phyloP scores from a whole-genome alignment of 2,797 vertebrate species.

The Diglossa cyanea region DNA sequence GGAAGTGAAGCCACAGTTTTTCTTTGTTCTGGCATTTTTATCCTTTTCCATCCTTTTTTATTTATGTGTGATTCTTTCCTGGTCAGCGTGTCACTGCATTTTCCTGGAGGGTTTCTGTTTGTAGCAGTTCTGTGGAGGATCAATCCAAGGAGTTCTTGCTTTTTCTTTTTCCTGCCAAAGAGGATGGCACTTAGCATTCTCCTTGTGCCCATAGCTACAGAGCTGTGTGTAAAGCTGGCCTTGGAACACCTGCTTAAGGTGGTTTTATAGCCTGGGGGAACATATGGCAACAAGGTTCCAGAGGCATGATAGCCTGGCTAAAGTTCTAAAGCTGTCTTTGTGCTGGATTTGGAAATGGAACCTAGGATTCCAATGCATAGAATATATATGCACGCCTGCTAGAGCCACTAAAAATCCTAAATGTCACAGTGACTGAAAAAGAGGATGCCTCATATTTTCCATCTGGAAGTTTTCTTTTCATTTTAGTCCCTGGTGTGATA shows the following conservation, averaged over 20 bases:
- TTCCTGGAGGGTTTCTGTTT: not conserved
- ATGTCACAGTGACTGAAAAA: not conserved
- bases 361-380: not conserved
- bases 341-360: not conserved
- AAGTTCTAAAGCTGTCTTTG: not conserved
- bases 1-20: not conserved
- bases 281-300: not conserved
- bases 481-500: not conserved
- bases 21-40: not conserved
- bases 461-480: not conserved
- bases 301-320: not conserved
- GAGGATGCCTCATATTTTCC: not conserved
- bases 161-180: not conserved
- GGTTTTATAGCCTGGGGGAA: not conserved
- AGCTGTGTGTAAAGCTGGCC: not conserved
- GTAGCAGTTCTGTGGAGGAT: not conserved
- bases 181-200: not conserved
- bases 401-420: not conserved
- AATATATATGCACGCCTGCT: not conserved
- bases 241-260: not conserved
- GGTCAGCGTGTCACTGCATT: rapidly evolving
- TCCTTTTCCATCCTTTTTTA: not conserved
- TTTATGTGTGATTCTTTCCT: not conserved
- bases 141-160: not conserved
- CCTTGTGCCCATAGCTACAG: not conserved